Base-by-base conservation (phyloP, 1,140 invertebrate genomes). In the Drosophila arizonae region DNA sequence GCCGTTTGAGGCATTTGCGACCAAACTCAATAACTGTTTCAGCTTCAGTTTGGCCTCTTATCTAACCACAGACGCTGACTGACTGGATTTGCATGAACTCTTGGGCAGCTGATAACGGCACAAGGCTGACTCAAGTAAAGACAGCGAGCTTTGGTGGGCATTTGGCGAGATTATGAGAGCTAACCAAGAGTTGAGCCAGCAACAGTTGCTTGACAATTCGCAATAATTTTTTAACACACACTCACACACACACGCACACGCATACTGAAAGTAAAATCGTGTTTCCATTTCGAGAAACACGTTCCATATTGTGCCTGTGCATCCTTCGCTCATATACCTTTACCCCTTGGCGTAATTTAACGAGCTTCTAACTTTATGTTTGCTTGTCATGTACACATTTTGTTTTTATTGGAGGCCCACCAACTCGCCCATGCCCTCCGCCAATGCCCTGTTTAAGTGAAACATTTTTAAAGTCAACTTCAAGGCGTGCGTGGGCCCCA, bases 351-450 rank as follows among this genome's bases (percentile, higher is more conserved):
- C 79, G 69, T 48, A 79, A 82, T 87, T 87, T 87, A 87, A 87
- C 82, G 82, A 87, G 82, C 82, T 87, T 62, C 82, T 82, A 87
- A 87, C 82, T 87, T 88, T 88, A 82, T 87, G 82, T 87, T 87
- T 88, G 82, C 87, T 88, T 87, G 84, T 88, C 82, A 78, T 82
- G 82, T 87, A 79, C 76, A 88, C 79, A 88, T 82, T 87, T 79
- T 88, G 76, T 87, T 87, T 87, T 87, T 87, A 87, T 87, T 87
- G 84, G 62, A 77, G 71, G 76, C 61, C 57, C 71, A 21, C 66
- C 41, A 64, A 30, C 30, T 6, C 11, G 6, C 33, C 33, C 33
- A 33, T 26, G 13, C 24, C 10, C 21, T 1, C 4, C 57, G 6
- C 10, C 36, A n/a, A 6, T 50, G 39, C 17, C 50, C 55, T 71